Evolutionary conservation across 2,797 vertebrate genomes (phyloP).

Genomic region (Lycodopsis pacificus): DNA sequence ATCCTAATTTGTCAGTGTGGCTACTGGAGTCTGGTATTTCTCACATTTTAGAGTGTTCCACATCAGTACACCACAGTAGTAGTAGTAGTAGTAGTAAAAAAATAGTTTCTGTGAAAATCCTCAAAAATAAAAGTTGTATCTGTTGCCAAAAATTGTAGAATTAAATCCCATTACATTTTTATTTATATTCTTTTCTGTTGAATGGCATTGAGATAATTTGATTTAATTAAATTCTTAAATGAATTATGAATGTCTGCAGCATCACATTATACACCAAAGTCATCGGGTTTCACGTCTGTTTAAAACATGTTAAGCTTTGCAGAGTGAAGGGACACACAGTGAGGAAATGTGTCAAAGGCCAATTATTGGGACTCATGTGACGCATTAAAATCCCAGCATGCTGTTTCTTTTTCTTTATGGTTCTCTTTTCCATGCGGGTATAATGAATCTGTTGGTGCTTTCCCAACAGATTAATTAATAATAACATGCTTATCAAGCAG

Average conservation of each 20-base stretch:
- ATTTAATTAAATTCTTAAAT: neutral
- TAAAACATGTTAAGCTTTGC: too few species aligned
- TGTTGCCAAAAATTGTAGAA: neutral
- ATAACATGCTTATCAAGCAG: conserved; percentile 73
- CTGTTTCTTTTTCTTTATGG: too few species aligned
- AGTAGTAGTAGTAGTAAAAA: neutral
- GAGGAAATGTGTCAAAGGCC: neutral
- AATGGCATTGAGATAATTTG: neutral
- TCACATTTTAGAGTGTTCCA: neutral
- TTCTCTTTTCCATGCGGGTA: neutral
- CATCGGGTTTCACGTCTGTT: neutral
- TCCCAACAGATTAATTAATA: conserved; percentile 68
- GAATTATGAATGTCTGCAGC: neutral
- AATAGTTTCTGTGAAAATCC: neutral
- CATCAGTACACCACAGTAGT: neutral
- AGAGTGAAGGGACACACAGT: neutral
- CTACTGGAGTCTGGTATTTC: conserved; percentile 7
- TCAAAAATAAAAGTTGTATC: neutral
- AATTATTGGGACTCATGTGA: neutral
- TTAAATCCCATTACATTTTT: too few species aligned
- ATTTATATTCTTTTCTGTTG: neutral
- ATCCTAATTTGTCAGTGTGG: neutral
- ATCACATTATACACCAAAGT: neutral
- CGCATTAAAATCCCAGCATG: neutral
- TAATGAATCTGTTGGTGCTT: conserved; percentile 37